Evolutionary conservation across 2,888 invertebrate species (phyloP).

Genomic region (Cantharis nigra): DNA sequence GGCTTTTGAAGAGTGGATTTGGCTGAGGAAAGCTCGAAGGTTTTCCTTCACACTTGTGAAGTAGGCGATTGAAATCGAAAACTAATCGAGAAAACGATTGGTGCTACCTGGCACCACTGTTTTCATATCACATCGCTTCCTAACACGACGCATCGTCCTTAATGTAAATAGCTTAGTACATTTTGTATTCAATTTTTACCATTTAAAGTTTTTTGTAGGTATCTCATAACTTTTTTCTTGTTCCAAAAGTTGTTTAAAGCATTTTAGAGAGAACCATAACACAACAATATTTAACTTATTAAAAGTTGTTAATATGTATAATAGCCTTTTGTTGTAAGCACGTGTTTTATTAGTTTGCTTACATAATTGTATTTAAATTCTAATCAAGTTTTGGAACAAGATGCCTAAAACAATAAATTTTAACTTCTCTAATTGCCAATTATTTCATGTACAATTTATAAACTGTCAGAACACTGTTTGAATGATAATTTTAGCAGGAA

Average conservation of each 20-base stretch:
- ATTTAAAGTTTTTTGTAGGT: background rate
- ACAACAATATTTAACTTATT: background rate
- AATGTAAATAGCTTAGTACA: constrained; percentile 6
- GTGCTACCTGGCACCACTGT: constrained; percentile 28
- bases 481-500: background rate
- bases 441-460: background rate
- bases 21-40: constrained; percentile 19
- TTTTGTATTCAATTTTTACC: background rate
- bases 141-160: constrained; percentile 5
- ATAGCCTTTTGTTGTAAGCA: background rate
- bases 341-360: background rate
- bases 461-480: background rate
- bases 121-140: constrained; percentile 9
- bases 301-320: background rate
- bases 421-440: constrained; percentile 1
- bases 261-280: background rate
- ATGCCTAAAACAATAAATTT: background rate
- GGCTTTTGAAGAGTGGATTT: constrained; percentile 23
- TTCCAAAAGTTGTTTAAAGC: background rate
- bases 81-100: constrained; percentile 30
- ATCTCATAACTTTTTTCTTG: background rate
- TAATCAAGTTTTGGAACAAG: background rate
- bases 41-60: constrained; percentile 26
- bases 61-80: constrained; percentile 30
- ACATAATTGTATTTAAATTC: background rate